These are phyloP conservation scores for Alosa alosa DNA, from an alignment of 2,113 vertebrate species.

Conservation along the genomic window DNA sequence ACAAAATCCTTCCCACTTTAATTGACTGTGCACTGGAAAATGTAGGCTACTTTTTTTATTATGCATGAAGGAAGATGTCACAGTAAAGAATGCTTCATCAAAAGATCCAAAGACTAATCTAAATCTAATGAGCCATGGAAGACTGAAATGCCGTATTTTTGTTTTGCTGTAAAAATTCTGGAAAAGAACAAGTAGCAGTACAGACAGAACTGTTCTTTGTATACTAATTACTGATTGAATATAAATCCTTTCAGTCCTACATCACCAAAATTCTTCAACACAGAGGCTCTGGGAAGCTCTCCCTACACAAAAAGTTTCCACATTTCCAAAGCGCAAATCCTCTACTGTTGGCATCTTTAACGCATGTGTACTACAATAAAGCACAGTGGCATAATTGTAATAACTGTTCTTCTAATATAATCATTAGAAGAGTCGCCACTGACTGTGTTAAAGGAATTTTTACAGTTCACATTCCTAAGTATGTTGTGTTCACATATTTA, in stretches of 20 bases:
- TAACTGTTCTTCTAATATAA: too few relatives aligned
- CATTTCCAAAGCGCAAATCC: too few relatives aligned
- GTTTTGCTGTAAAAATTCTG: neutral
- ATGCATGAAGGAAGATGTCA: neutral
- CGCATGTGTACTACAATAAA: too few relatives aligned
- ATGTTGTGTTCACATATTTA: too few relatives aligned
- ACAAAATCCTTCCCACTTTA: neutral
- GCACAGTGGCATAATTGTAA: too few relatives aligned
- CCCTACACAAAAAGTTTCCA: too few relatives aligned
- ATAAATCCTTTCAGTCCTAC: neutral
- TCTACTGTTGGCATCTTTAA: too few relatives aligned
- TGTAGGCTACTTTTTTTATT: neutral
- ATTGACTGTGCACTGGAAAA: neutral
- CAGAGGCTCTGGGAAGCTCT: too few relatives aligned
- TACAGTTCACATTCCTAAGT: too few relatives aligned
- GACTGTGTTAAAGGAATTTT: too few relatives aligned
- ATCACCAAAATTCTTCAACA: neutral
- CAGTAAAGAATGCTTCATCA: neutral
- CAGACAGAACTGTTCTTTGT: neutral
- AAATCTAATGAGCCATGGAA: neutral
- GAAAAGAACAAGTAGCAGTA: neutral
- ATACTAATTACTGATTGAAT: neutral
- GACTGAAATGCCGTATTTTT: neutral
- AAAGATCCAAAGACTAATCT: neutral
- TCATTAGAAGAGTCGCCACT: too few relatives aligned